Evolutionary conservation across 64 coral and sea anemone species (phyloP).

Genomic region (Dendrophyllia cribrosa): DNA sequence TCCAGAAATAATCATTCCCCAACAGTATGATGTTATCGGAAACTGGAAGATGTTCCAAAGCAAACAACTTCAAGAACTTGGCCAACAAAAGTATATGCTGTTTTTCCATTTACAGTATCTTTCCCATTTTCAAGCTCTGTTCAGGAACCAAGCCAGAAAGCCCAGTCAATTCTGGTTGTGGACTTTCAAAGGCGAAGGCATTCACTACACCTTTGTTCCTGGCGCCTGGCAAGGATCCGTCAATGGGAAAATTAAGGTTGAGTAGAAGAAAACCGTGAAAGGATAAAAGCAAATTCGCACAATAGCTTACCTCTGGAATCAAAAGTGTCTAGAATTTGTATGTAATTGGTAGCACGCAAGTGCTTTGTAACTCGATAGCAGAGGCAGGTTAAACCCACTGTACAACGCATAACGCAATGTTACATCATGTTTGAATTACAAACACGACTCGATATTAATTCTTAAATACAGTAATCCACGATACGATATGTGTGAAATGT

Average conservation of each 20-base stretch:
- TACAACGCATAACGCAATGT: too few relatives aligned
- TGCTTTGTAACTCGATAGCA: too few relatives aligned
- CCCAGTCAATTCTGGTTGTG: slow-evolving; percentile 44
- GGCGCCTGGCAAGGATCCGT: neutral
- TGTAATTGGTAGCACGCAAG: too few relatives aligned
- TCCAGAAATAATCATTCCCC: slow-evolving; percentile 11
- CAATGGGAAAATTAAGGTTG: slow-evolving; percentile 8
- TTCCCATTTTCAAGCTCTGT: slow-evolving; percentile 26
- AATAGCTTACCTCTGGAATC: too few relatives aligned
- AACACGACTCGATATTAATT: too few relatives aligned
- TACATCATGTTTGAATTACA: too few relatives aligned
- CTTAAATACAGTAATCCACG: too few relatives aligned
- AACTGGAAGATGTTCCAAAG: slow-evolving; percentile 29
- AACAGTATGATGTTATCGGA: slow-evolving; percentile 29
- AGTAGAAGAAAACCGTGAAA: neutral
- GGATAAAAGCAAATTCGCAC: neutral
- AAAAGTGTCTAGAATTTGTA: too few relatives aligned
- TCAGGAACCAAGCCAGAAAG: neutral
- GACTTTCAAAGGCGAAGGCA: slow-evolving; percentile 20
- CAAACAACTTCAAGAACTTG: neutral
- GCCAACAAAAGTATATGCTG: slow-evolving; percentile 10
- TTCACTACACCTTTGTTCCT: neutral
- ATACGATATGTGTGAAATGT: too few relatives aligned
- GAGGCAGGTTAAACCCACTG: too few relatives aligned
- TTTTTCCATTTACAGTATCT: slow-evolving; percentile 37